These are phyloP conservation scores for Caenorhabditis japonica DNA, from an alignment of 2,888 invertebrate species.

Conservation along the genomic window DNA sequence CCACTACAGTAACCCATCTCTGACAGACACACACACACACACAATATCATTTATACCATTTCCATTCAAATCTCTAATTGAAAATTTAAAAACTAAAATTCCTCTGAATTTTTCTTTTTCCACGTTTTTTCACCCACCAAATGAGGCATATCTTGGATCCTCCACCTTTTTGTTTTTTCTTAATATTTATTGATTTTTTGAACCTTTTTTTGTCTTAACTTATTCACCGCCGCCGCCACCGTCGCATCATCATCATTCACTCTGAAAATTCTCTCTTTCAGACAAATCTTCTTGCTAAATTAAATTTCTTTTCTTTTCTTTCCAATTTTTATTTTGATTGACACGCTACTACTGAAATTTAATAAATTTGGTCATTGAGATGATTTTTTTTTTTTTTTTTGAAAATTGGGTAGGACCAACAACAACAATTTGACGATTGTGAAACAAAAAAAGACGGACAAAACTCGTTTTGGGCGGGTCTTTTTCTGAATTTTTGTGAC, in stretches of 20 bases:
- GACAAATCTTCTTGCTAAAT: conserved; percentile 38
- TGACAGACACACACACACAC: neutral
- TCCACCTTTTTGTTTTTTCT: conserved; percentile 14
- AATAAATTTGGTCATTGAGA: conserved; percentile 48
- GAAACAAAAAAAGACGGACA: too few species aligned
- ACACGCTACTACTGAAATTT: too few species aligned
- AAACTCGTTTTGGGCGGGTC: conserved; percentile 36
- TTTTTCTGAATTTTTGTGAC: neutral
- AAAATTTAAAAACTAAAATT: too few species aligned
- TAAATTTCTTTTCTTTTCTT: too few species aligned
- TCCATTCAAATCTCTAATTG: too few species aligned
- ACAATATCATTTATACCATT: neutral
- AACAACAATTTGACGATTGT: neutral
- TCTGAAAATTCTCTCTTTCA: conserved; percentile 12
- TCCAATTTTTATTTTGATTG: too few species aligned
- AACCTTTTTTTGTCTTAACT: conserved; percentile 1
- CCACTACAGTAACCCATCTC: conserved; percentile 17
- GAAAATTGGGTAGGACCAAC: neutral
- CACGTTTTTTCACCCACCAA: too few species aligned
- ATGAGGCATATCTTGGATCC: conserved; percentile 39
- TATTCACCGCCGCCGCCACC: neutral
- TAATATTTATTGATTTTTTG: conserved; percentile 15
- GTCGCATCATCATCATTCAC: neutral
- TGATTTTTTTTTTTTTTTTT: conserved; percentile 1
- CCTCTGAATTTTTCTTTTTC: too few species aligned